These are phyloP conservation scores for Hymenopus coronatus DNA, from an alignment of 2,888 invertebrate genomes.

Conservation along the genomic window DNA sequence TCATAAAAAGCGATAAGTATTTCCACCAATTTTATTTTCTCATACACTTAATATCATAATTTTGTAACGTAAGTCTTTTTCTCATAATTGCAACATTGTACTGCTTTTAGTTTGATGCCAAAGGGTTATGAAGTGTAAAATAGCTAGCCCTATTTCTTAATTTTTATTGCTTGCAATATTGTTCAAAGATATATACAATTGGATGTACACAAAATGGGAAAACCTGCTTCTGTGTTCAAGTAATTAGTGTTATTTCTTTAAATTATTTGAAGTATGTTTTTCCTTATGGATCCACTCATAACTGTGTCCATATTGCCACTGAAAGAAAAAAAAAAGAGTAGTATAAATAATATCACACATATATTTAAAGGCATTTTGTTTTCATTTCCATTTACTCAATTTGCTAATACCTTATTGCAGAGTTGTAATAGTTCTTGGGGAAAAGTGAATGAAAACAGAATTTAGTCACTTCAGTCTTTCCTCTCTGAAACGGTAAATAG, in stretches of 20 bases:
- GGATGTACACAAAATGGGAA: not conserved
- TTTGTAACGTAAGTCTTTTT: not conserved
- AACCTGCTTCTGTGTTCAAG: not conserved
- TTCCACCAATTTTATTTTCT: not conserved
- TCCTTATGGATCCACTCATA: not conserved
- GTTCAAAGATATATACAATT: not conserved
- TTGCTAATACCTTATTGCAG: not conserved
- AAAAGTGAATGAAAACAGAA: not conserved
- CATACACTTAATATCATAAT: not conserved
- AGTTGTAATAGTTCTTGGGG: not conserved
- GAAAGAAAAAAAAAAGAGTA: not conserved
- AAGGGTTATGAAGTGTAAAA: not conserved
- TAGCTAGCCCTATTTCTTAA: not conserved
- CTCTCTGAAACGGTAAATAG: not conserved
- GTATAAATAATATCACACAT: not conserved
- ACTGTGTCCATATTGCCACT: not conserved
- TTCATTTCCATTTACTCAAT: not conserved
- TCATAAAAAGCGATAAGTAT: not conserved
- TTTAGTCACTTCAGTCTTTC: not conserved
- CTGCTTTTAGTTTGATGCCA: not conserved
- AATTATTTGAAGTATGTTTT: not conserved
- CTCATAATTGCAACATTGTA: not conserved
- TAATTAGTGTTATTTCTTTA: not conserved
- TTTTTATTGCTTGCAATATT: not conserved
- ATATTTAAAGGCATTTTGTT: not conserved